These are phyloP conservation scores for Cryptocephalus primarius DNA, from an alignment of 2,888 invertebrate species.

Conservation along the genomic window DNA sequence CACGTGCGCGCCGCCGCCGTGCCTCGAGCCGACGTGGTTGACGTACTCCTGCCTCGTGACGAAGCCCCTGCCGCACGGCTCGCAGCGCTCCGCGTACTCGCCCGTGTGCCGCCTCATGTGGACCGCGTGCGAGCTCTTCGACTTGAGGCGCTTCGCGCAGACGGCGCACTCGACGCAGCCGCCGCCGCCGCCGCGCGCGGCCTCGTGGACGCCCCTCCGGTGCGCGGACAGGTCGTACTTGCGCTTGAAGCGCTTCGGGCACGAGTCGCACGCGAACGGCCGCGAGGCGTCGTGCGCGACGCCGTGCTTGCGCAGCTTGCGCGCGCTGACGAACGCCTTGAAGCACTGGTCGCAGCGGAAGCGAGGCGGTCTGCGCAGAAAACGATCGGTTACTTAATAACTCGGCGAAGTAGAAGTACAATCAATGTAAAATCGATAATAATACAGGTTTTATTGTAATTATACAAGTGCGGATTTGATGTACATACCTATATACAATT, in stretches of 20 bases:
- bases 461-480: too few relatives aligned
- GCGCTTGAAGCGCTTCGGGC: slow-evolving; percentile 31
- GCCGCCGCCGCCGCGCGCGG: slow-evolving; percentile 3
- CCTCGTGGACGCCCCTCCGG: slow-evolving; percentile 5
- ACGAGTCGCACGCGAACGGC: slow-evolving; percentile 26
- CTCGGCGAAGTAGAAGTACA: too few relatives aligned
- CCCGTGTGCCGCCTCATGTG: slow-evolving; percentile 44
- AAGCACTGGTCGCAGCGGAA: slow-evolving; percentile 26
- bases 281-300: slow-evolving; percentile 26
- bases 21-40: slow-evolving; percentile 22
- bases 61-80: slow-evolving; percentile 21
- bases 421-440: too few relatives aligned
- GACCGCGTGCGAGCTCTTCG: slow-evolving; percentile 32
- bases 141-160: slow-evolving; percentile 43
- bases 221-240: slow-evolving; percentile 13
- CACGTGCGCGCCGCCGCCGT: slow-evolving; percentile 15
- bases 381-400: too few relatives aligned
- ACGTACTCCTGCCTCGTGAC: slow-evolving; percentile 24
- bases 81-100: slow-evolving; percentile 42
- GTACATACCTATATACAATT: too few relatives aligned
- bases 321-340: slow-evolving; percentile 27
- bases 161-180: slow-evolving; percentile 35
- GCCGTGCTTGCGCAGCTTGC: slow-evolving; percentile 27
- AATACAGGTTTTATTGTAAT: too few relatives aligned
- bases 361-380: too few relatives aligned